A percentile compares a stretch with the other conserved stretches of the same genome.
phyloP scores from a whole-genome alignment of 2,797 vertebrate genomes.

The Pyrocephalus nanus region DNA sequence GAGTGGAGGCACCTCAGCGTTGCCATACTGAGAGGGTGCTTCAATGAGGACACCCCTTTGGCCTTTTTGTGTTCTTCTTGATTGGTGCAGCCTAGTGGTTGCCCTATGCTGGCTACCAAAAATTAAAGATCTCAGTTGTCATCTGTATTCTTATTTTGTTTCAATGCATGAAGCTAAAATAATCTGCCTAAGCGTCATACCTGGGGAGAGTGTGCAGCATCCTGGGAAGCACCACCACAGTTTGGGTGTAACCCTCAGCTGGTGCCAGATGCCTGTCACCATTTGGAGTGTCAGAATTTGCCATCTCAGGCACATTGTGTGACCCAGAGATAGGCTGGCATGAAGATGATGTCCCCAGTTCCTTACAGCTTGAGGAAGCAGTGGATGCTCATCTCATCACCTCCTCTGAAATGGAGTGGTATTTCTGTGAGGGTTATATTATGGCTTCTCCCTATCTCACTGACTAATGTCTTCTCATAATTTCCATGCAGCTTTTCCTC shows the following conservation, averaged over 20 bases:
- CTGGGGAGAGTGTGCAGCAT: neutral
- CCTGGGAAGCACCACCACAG: neutral
- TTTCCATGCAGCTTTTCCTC: neutral
- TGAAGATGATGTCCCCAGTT: neutral
- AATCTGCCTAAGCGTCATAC: neutral
- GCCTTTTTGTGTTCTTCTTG: neutral
- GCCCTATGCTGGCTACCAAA: neutral
- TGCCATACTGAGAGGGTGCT: neutral
- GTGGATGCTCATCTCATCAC: neutral
- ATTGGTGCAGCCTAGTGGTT: neutral
- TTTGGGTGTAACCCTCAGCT: neutral
- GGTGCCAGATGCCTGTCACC: neutral
- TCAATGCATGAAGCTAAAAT: neutral
- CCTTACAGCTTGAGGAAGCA: neutral
- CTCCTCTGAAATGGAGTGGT: neutral
- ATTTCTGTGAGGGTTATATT: neutral
- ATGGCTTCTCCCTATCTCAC: neutral
- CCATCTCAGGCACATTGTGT: neutral
- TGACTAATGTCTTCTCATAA: neutral
- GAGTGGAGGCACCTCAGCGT: neutral
- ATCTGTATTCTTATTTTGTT: neutral
- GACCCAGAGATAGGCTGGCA: neutral
- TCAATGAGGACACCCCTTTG: rapidly evolving
- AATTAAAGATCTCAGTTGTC: neutral
- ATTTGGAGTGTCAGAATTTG: rapidly evolving